Base-by-base conservation (phyloP, 2,888 invertebrate species). In the Coleophora deauratella region DNA sequence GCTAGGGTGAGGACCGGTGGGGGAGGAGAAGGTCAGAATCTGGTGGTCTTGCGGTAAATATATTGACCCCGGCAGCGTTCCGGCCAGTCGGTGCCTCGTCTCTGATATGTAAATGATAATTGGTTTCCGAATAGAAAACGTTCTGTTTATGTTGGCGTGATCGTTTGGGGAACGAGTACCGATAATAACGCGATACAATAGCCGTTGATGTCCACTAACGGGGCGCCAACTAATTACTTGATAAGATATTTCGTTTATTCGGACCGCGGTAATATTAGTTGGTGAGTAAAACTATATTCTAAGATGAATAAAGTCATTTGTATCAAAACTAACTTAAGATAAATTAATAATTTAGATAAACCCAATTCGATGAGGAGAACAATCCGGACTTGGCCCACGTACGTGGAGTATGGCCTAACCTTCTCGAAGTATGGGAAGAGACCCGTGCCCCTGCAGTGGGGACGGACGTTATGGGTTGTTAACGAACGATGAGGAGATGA, bases 81-180 rank as follows among this genome's bases (percentile, higher is more conserved):
- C 72, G 54, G 68, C 75, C 67, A 71, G 77, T 77, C 82, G 79
- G 80, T 72, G 62, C 77, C 69, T 72, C 74, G 71, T 77, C 76
- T 81, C 71, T 80, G 80, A 82, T 81, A 82, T 80, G 80, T 81
- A 77, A 82, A 82, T 81, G 81, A 81, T 81, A 81, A 84, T 81
- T 84, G 79, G 79, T 79, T 81, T 77, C 71, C 70, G 75, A 79
- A 81, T 76, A 72, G 74, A 77, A 81, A 78, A 78, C 67, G 70
- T 74, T 78, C 74, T 74, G 71, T 75, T 74, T 75, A 77, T 72
- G 74, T 73, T 72, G 63, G 72, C 60, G 66, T 57, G 65, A 66
- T 66, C 65, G 71, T 65, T 67, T 62, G 65, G 61, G 66, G 65
- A 66, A 66, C 71, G 59, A 70, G 64, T 71, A 70, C 60, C 62